These are phyloP conservation scores for Scelioninae gen. 1 DNA, from an alignment of 2,888 invertebrate genomes.

Conservation along the genomic window DNA sequence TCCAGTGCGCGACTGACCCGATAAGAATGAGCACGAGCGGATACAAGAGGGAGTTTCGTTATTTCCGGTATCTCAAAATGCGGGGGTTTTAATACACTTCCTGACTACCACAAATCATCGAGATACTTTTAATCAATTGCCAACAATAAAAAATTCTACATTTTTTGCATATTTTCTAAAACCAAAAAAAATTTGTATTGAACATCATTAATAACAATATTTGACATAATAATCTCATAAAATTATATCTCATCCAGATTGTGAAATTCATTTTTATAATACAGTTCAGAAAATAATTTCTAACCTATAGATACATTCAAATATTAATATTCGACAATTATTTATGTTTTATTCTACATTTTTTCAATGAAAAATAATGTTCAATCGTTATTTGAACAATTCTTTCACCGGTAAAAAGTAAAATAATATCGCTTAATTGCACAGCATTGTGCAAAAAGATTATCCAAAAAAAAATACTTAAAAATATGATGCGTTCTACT, in stretches of 20 bases:
- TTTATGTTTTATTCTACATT: too few species aligned
- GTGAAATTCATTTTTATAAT: too few species aligned
- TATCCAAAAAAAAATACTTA: slow-evolving; percentile 26
- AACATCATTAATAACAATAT: too few species aligned
- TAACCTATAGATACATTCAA: too few species aligned
- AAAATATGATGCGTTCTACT: slow-evolving; percentile 29
- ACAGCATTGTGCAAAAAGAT: slow-evolving; percentile 17
- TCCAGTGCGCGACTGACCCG: slow-evolving; percentile 30
- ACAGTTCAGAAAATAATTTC: too few species aligned
- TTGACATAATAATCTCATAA: too few species aligned
- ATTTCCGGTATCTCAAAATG: slow-evolving; percentile 70
- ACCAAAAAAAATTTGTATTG: too few species aligned
- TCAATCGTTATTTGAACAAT: background rate
- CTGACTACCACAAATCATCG: slow-evolving; percentile 52
- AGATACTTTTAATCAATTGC: slow-evolving; percentile 41
- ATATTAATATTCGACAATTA: too few species aligned
- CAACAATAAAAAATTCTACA: background rate
- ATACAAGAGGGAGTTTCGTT: slow-evolving; percentile 67
- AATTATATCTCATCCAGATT: too few species aligned
- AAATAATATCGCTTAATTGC: slow-evolving; percentile 4
- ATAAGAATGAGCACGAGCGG: slow-evolving; percentile 60
- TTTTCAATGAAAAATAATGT: too few species aligned
- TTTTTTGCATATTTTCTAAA: too few species aligned
- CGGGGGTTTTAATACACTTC: slow-evolving; percentile 72
- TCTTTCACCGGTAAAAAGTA: background rate